Evolutionary conservation across 2,113 vertebrate genomes (phyloP).

Genomic region (Oryzias javanicus): DNA sequence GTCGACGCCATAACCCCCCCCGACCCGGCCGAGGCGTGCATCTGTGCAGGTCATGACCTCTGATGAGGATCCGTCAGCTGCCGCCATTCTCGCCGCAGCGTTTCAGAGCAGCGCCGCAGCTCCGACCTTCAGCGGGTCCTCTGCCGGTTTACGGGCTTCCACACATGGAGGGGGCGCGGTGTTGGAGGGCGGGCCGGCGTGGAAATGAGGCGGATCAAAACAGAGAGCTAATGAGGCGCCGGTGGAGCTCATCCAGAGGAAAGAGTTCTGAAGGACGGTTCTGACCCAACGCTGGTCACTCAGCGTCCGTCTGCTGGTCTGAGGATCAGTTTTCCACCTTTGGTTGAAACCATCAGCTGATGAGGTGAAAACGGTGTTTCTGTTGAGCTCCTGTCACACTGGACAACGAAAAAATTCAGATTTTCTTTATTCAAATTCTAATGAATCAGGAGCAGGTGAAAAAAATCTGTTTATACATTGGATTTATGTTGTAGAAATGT

Average conservation of each 20-base stretch:
- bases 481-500: too few relatives aligned
- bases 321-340: too few relatives aligned
- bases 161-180: conserved; percentile 17
- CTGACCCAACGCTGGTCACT: background rate
- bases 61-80: too few relatives aligned
- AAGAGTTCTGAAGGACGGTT: background rate
- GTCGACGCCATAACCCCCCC: conserved; percentile 44
- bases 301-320: too few relatives aligned
- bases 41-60: conserved; percentile 1
- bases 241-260: background rate
- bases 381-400: too few relatives aligned
- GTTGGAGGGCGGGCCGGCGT: conserved; percentile 8
- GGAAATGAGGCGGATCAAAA: conserved; percentile 32
- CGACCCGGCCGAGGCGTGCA: background rate
- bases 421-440: too few relatives aligned
- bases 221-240: background rate
- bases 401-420: too few relatives aligned
- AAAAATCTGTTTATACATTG: too few relatives aligned
- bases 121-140: conserved; percentile 17
- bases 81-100: conserved; percentile 25
- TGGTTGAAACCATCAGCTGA: too few relatives aligned
- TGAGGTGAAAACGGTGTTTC: too few relatives aligned
- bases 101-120: conserved; percentile 27
- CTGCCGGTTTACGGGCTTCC: conserved; percentile 14
- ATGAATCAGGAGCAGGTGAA: too few relatives aligned